Evolutionary conservation across 2,888 invertebrate genomes (phyloP).

Genomic region (Monopis laevigella): DNA sequence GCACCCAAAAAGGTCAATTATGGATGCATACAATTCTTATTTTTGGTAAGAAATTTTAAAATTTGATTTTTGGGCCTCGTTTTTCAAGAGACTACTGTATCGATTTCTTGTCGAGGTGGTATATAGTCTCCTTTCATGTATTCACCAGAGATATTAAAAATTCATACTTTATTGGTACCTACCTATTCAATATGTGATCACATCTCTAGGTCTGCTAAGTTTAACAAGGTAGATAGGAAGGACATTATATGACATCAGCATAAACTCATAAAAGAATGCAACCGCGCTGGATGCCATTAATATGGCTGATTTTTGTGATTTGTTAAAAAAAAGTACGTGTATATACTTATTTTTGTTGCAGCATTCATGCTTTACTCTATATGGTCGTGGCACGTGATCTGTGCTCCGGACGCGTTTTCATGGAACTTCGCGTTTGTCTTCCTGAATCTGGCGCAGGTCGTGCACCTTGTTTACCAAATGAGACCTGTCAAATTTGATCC

Average conservation of each 20-base stretch:
- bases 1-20: constrained; percentile 79
- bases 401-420: constrained; percentile 86
- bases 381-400: constrained; percentile 92
- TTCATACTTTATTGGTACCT: no score
- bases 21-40: constrained; percentile 85
- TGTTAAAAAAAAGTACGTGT: background rate
- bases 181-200: no score
- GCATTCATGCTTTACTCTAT: constrained; percentile 83
- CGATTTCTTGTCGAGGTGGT: no score
- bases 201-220: no score
- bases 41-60: constrained; percentile 66
- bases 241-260: no score
- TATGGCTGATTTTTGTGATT: background rate
- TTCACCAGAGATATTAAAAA: no score
- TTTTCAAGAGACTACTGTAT: no score
- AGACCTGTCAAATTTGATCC: constrained; percentile 85
- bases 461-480: constrained; percentile 83
- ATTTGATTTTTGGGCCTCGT: no score
- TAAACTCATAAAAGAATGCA: no score
- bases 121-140: no score
- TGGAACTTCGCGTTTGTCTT: constrained; percentile 88
- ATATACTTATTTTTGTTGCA: constrained; percentile 28
- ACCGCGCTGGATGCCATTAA: no score
- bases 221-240: no score
- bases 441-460: constrained; percentile 81